Evolutionary conservation across 2,113 vertebrate genomes (phyloP), one percentile per base, ranked within the genome.

Genomic region (Platycercus adscitus): DNA sequence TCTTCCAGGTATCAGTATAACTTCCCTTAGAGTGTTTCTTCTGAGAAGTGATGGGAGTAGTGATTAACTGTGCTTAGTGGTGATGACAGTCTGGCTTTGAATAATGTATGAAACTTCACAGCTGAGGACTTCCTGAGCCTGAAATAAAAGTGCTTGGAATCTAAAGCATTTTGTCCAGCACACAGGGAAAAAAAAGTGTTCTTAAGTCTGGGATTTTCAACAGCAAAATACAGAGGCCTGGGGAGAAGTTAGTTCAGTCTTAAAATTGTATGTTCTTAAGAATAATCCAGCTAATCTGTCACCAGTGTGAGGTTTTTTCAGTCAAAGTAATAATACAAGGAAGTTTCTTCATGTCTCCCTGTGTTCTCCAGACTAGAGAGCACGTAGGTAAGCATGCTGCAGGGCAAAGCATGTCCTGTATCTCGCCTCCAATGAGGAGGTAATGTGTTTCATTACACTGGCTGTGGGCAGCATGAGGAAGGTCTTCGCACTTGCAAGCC

Each of bases 71-170:
- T 84, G 70, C 77, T 84, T 93, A 79, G 73, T 24, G 35, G 66
- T 80, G 63, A 77, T 95, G 81, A 77, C 41, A 80, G 70, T 93
- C 63, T 19, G 50, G 70, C 68, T 96, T 96, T 94, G 86, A 94
- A 88, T 95, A 94, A 63, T 4, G 3, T 61, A 28, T 17, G 18
- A 47, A 76, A 47, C 61, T 81, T 95, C 64, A 50, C 86, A 83
- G 23, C 43, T 55, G 88, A 60, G 41, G 50, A 28, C 68, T 89
- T 92, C 72, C 28, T 66, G 49, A 93, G 55, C 64, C 77, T 58
- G 50, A 75, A 96, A 88, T 93, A 90, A 89, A 88, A 50, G 63
- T 69, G 17, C 41, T 86, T 50, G 81, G 28, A 73, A 86, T 83
- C 63, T 21, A 43, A 66, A 85, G 41, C 23, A 18, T 76, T 89